phyloP scores from a whole-genome alignment of 2,797 vertebrate species.

The Sebastes hubbsi region DNA sequence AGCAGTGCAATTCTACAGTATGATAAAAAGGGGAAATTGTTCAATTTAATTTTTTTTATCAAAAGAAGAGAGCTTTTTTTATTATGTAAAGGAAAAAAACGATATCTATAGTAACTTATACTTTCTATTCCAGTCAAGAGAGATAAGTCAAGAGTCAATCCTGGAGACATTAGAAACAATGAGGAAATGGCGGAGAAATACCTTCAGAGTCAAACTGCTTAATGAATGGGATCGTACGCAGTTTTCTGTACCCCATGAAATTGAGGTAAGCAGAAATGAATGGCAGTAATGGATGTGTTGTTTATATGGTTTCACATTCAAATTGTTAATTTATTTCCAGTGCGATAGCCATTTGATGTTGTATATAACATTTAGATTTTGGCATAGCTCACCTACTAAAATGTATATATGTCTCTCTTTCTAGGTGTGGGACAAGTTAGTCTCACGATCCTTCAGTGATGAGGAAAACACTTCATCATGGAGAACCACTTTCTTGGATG shows the following conservation, averaged over 20 bases:
- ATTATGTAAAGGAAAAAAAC: neutral
- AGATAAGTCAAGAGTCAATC: neutral
- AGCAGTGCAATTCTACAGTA: neutral
- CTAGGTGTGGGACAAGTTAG: conserved; percentile 37
- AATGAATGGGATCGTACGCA: accelerated
- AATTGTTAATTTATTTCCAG: neutral
- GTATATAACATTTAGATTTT: neutral
- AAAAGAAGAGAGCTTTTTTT: neutral
- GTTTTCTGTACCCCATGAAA: neutral
- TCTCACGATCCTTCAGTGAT: conserved; percentile 6
- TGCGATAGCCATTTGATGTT: neutral
- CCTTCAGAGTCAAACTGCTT: conserved; percentile 15
- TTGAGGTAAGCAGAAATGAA: conserved; percentile 17
- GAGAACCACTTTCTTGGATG: neutral
- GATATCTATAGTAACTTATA: neutral
- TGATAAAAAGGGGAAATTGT: neutral
- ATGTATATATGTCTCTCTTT: neutral
- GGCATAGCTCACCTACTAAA: neutral
- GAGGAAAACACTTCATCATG: conserved; percentile 10
- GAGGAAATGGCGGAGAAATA: conserved; percentile 18
- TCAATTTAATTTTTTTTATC: neutral
- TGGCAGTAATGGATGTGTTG: neutral
- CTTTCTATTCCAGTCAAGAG: conserved; percentile 14
- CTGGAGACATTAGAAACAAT: neutral
- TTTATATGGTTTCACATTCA: neutral